Conservation (phyloP, 2,797 vertebrate species). For the Miichthys miiuy region DNA sequence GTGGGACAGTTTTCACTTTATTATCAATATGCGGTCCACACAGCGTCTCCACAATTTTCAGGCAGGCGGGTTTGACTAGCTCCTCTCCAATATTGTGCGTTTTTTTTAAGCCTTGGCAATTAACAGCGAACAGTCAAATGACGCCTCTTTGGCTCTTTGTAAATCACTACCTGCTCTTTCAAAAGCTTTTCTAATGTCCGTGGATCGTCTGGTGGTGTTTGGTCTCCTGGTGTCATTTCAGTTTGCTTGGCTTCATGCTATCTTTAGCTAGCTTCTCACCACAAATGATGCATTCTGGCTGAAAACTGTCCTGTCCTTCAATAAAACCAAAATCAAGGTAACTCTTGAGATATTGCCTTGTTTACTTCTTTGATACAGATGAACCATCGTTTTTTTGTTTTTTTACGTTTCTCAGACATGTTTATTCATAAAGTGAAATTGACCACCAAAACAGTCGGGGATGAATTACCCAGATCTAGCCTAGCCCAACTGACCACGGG, state of each 20-base stretch:
- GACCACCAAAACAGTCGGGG: no score
- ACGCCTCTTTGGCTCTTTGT: neutral
- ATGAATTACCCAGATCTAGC: no score
- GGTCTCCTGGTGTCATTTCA: slow-evolving; percentile 21
- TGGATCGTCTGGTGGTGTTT: neutral
- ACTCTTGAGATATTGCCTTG: neutral
- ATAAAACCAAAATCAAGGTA: no score
- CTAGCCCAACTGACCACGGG: no score
- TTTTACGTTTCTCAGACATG: neutral
- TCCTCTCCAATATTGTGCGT: slow-evolving; percentile 8
- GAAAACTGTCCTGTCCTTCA: no score
- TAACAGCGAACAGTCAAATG: neutral
- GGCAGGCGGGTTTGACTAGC: neutral
- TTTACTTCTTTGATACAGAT: neutral
- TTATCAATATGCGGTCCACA: no score
- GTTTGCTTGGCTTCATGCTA: slow-evolving; percentile 20
- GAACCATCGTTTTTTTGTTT: neutral
- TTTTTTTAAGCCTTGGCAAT: slow-evolving; percentile 41
- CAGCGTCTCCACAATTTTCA: neutral
- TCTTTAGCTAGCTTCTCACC: slow-evolving; percentile 34
- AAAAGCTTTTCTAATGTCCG: neutral
- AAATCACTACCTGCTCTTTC: neutral
- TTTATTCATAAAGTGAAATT: no score
- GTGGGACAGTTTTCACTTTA: neutral
- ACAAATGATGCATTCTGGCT: slow-evolving; percentile 25